Percentiles rank a stretch among this genome's conserved stretches.
Conservation (phyloP, 2,797 vertebrate genomes). For the Sebastes hopkinsi region DNA sequence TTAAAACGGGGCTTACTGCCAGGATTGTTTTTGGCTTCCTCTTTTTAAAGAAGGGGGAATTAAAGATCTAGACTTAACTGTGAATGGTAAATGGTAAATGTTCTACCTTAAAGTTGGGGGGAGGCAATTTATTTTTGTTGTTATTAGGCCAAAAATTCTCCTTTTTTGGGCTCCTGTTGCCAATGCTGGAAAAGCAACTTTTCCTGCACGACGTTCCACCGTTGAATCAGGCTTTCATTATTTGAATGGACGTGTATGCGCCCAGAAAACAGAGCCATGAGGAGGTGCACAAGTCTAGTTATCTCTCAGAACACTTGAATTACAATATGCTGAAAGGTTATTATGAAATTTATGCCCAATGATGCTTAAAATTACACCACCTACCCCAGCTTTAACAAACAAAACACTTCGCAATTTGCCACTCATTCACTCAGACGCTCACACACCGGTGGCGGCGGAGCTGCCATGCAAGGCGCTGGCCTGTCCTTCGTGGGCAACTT, state of each 20-base stretch:
- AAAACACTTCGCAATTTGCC: background rate
- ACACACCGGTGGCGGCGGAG: background rate
- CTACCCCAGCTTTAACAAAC: background rate
- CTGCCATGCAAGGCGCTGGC: background rate
- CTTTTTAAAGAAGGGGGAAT: conserved; percentile 4
- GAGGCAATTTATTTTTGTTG: background rate
- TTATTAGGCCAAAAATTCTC: background rate
- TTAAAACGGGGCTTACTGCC: conserved; percentile 55
- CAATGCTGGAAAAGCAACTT: background rate
- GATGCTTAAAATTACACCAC: too few species aligned
- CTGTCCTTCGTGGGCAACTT: background rate
- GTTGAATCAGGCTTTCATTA: too few species aligned
- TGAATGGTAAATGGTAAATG: background rate
- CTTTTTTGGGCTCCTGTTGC: too few species aligned
- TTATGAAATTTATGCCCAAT: too few species aligned
- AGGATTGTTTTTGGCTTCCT: conserved; percentile 33
- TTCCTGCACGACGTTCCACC: too few species aligned
- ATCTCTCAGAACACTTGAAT: too few species aligned
- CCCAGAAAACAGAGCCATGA: too few species aligned
- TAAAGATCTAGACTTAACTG: conserved; percentile 12
- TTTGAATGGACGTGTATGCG: too few species aligned
- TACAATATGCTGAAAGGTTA: too few species aligned
- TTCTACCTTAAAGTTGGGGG: background rate
- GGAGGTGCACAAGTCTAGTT: too few species aligned
- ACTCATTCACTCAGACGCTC: background rate